Conservation (phyloP, 2,797 vertebrate species). For the Acipenser ruthenus region DNA sequence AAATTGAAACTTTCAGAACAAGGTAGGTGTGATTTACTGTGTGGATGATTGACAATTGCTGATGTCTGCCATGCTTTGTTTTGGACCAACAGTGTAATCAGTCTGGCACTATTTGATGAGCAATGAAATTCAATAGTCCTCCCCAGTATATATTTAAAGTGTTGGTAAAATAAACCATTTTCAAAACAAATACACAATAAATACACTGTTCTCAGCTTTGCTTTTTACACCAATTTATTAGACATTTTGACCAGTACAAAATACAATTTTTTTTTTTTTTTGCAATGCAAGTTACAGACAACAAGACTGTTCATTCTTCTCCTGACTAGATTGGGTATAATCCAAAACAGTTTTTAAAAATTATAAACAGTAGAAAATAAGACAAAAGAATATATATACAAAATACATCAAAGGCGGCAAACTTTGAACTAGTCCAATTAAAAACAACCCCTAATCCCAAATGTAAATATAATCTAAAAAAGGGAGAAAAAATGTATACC, state of each 20-base stretch:
- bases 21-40: no score
- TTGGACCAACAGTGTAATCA: no score
- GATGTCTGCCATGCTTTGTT: no score
- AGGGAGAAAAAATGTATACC: conserved; percentile 37
- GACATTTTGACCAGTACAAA: conserved; percentile 71
- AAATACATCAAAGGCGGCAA: conserved; percentile 55
- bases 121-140: conserved; percentile 18
- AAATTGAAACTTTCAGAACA: conserved; percentile 17
- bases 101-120: conserved; percentile 36
- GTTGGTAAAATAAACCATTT: conserved; percentile 27
- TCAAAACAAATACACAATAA: conserved; percentile 19
- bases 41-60: no score
- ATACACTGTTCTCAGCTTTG: not conserved
- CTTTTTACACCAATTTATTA: conserved; percentile 66
- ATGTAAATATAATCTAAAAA: conserved; percentile 65
- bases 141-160: not conserved
- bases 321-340: conserved; percentile 52
- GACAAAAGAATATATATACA: conserved; percentile 56
- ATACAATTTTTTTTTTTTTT: conserved; percentile 57
- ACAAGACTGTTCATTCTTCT: conserved; percentile 34
- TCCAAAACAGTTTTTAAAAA: conserved; percentile 60
- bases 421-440: conserved; percentile 63
- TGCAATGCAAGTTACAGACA: conserved; percentile 53
- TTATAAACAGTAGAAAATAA: conserved; percentile 5
- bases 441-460: conserved; percentile 57